A percentile compares a stretch with the other conserved stretches of the same genome.
Evolutionary conservation across 2,888 invertebrate genomes (phyloP).

Genomic region (Dilophus febrilis): DNA sequence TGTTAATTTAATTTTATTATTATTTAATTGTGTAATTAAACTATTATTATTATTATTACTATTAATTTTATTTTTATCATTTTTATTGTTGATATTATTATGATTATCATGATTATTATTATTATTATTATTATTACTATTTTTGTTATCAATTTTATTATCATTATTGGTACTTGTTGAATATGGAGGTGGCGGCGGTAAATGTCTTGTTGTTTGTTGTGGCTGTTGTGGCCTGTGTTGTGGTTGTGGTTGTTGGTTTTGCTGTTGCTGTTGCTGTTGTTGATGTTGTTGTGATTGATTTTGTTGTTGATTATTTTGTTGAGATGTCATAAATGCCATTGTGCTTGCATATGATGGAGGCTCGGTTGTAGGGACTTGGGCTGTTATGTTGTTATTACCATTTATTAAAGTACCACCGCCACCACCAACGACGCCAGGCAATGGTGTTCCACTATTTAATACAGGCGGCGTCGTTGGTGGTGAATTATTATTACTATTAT

Average conservation of each 20-base stretch:
- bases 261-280: slow-evolving; percentile 7
- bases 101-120: too few relatives aligned
- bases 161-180: slow-evolving; percentile 24
- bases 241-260: slow-evolving; percentile 5
- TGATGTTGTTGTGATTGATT: slow-evolving; percentile 5
- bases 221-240: slow-evolving; percentile 40
- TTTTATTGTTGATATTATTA: slow-evolving; percentile 13
- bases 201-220: slow-evolving; percentile 40
- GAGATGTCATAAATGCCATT: slow-evolving; percentile 41
- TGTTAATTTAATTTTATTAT: slow-evolving; percentile 20
- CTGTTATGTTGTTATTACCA: too few relatives aligned
- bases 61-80: slow-evolving; percentile 11
- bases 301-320: slow-evolving; percentile 16
- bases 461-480: slow-evolving; percentile 37
- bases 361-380: slow-evolving; percentile 51
- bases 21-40: slow-evolving; percentile 12
- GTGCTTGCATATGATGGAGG: slow-evolving; percentile 86
- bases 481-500: slow-evolving; percentile 21
- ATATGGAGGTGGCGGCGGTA: slow-evolving; percentile 54
- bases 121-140: too few relatives aligned
- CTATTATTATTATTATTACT: slow-evolving; percentile 11
- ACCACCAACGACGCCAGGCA: slow-evolving; percentile 3
- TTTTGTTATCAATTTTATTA: slow-evolving; percentile 9
- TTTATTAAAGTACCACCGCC: slow-evolving; percentile 8
- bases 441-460: slow-evolving; percentile 23